These are phyloP conservation scores for Cepaea hortensis DNA, from an alignment of 2,888 invertebrate species.

Conservation along the genomic window DNA sequence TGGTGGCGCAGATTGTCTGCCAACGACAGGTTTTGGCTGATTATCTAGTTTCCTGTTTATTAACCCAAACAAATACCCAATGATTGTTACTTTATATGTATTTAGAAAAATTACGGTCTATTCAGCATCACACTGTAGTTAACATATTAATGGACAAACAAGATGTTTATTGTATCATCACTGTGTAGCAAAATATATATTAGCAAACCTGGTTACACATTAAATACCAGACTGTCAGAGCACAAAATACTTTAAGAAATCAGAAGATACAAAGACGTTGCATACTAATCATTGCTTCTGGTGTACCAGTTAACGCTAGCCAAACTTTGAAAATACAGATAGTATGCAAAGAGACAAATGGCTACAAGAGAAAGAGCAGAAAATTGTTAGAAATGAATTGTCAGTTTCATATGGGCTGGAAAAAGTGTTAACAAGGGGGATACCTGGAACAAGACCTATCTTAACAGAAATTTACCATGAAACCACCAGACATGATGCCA, in stretches of 20 bases:
- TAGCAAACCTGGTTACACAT: no score
- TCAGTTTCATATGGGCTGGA: no score
- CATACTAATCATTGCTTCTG: neutral
- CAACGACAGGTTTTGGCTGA: conserved; percentile 38
- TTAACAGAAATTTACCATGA: neutral
- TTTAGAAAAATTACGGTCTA: neutral
- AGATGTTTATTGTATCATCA: neutral
- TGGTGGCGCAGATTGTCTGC: conserved; percentile 41
- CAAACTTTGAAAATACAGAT: neutral
- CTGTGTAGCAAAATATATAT: no score
- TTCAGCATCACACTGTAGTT: neutral
- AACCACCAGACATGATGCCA: no score
- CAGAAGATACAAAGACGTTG: no score
- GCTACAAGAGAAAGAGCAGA: neutral
- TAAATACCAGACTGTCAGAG: no score
- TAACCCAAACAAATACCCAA: no score
- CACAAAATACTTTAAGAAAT: no score
- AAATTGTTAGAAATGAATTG: no score
- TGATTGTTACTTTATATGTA: neutral
- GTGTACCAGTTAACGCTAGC: neutral
- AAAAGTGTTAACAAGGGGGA: no score
- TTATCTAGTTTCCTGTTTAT: conserved; percentile 55
- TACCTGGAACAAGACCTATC: no score
- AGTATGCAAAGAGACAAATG: neutral
- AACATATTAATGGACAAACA: neutral